phyloP scores from a whole-genome alignment of 92 coral and sea anemone species.

The Epizoanthus fatuus region DNA sequence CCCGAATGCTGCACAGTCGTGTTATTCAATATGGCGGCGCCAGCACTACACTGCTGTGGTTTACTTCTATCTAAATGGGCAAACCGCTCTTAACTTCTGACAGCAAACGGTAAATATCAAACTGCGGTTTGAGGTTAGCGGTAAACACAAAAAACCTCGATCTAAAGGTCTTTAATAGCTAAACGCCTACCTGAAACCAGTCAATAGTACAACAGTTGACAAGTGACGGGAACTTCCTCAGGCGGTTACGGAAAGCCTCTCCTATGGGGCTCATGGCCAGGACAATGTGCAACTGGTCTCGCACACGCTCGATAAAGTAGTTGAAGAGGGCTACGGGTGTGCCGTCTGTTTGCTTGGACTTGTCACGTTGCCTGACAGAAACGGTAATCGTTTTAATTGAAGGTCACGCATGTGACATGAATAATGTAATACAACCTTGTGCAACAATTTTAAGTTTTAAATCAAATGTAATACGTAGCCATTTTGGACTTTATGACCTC shows the following conservation, averaged over 20 bases:
- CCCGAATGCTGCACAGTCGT: too few species aligned
- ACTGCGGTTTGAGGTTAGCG: too few species aligned
- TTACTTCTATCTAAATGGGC: too few species aligned
- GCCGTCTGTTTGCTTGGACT: slow-evolving; percentile 99
- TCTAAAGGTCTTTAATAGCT: too few species aligned
- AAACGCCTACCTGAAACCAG: slow-evolving; percentile 94
- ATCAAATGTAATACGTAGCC: too few species aligned
- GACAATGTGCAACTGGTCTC: slow-evolving; percentile 98
- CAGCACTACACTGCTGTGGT: too few species aligned
- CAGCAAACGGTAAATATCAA: too few species aligned
- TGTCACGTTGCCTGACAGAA: slow-evolving; percentile 93
- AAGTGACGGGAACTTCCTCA: slow-evolving; percentile 97
- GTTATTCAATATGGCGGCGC: too few species aligned
- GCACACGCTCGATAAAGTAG: slow-evolving; percentile 96
- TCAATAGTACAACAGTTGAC: slow-evolving; percentile 99
- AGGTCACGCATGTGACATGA: background rate
- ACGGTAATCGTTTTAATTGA: background rate
- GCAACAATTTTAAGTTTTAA: background rate
- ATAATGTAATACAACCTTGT: background rate
- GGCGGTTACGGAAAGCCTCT: slow-evolving; percentile 96
- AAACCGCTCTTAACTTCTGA: too few species aligned
- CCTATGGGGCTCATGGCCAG: slow-evolving; percentile 99
- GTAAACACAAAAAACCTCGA: too few species aligned
- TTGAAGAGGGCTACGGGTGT: slow-evolving; percentile 97
- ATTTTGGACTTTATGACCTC: too few species aligned